Evolutionary conservation across 2,113 vertebrate genomes (phyloP), one percentile per base, ranked within the genome.

Genomic region (Typhlomys cinereus): DNA sequence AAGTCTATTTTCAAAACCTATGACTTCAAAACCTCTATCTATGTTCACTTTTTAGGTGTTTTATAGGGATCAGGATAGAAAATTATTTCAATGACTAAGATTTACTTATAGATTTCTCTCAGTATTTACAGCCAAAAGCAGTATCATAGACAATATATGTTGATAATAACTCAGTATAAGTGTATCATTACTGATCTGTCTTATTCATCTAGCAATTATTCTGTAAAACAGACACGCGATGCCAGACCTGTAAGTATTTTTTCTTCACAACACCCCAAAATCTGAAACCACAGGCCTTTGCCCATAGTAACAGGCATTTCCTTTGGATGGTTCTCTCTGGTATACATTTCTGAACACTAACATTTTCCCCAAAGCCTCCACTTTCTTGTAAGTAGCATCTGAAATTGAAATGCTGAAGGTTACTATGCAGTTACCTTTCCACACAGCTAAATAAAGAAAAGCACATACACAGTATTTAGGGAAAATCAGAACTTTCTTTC

Each of bases 381-480:
- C 31, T 64, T 31, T 73, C 74, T 39, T 86, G 39, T 52, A 50
- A 82, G 46, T 23, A 76, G 59, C 70, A 90, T 50, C 44, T 86
- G 59, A 92, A 95, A 89, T 73, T 5, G 67, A 89, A 76, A 90
- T 57, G 7, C 18, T 54, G 34, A 73, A 10, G 14, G 39, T 83
- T 64, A 69, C 25, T 85, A 76, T 13, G 23, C 31, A 91, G 64
- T 12, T 57, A 1, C 59, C 62, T 71, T 80, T 91, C 59, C 79
- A 80, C n/a, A 61, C 8, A 92, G 73, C 34, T 74, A 50, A 87
- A 34, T 34, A 91, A 86, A 54, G 61, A 69, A 69, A 92, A 92
- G 54, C 17, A 78, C 12, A 50, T 39, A 84, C 12, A 50, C 46
- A 84, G 2, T 61, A 85, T 48, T 20, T 93, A 31, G 44, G 75